Evolutionary conservation across 2,113 vertebrate genomes (phyloP), one percentile per base, ranked within the genome.

Genomic region (Scopus umbretta): DNA sequence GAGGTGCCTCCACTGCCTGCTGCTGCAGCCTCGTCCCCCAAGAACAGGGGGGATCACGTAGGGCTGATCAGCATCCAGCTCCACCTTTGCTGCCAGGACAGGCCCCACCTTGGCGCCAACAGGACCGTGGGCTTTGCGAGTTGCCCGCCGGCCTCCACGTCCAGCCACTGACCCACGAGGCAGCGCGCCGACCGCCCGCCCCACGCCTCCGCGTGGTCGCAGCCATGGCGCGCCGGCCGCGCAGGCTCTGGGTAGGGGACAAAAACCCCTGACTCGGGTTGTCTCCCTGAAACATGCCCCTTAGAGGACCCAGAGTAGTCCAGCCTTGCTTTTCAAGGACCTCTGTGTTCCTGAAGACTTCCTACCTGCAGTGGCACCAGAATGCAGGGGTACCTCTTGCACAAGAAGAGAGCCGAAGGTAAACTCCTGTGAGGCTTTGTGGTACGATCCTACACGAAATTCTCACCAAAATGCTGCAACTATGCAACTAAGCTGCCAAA

Each of bases 121-220:
- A 3, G 63, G 43, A 17, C 62, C 2, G 2, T 5, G 49, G 42
- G 49, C 49, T 52, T 56, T 5, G 1, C 10, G 17, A 50, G 5
- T 7, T n/a, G n/a, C 38, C 38, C 12, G 3, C 30, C 76, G 70
- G 17, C 23, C 23, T 50, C 47, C 0, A 0, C 32, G 42, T 27
- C 59, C 72, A 27, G 78, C 25, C 59, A 19, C 30, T 0, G 0
- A 16, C 19, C 13, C 6, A 29, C 27, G 50, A 34, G 42, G 61
- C 67, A 43, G 55, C 5, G 5, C n/a, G 11, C 21, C 2, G 3
- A 4, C 34, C 36, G 34, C 38, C 2, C 6, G 25, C 38, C 34
- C 56, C 34, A 5, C 3, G 4, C 22, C 58, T 13, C 25, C 1
- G 4, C 59, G 27, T 2, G 5, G 58, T 42, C 52, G 9, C 65